These are phyloP conservation scores for Brachionus calyciflorus DNA, from an alignment of 1,140 invertebrate species.

Conservation along the genomic window DNA sequence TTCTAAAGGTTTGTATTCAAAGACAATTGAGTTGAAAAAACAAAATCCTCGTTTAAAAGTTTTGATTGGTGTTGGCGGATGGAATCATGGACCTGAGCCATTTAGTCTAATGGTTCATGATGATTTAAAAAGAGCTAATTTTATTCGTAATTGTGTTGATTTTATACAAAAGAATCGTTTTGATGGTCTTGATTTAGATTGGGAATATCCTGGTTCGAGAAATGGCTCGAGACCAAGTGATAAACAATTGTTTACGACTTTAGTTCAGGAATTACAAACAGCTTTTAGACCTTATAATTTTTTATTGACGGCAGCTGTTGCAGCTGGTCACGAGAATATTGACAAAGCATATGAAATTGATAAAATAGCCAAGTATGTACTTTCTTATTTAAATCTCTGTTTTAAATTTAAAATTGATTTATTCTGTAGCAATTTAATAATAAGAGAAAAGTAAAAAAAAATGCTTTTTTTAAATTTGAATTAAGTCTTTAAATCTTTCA, in stretches of 20 bases:
- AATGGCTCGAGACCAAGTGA: slow-evolving; percentile 49
- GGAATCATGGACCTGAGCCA: slow-evolving; percentile 75
- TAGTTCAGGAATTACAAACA: slow-evolving; percentile 42
- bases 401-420: too few relatives aligned
- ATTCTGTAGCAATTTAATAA: too few relatives aligned
- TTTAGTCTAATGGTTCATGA: slow-evolving; percentile 73
- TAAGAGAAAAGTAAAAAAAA: too few relatives aligned
- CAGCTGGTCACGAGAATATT: slow-evolving; percentile 82
- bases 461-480: too few relatives aligned
- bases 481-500: too few relatives aligned
- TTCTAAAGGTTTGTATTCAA: background rate
- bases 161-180: slow-evolving; percentile 62
- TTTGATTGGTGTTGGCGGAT: slow-evolving; percentile 79
- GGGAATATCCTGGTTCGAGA: slow-evolving; percentile 51
- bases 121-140: slow-evolving; percentile 59
- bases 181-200: slow-evolving; percentile 50
- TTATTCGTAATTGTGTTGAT: slow-evolving; percentile 45
- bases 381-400: background rate
- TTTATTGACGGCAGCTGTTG: slow-evolving; percentile 86
- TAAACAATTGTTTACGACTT: background rate
- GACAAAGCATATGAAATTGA: slow-evolving; percentile 87
- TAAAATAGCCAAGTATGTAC: slow-evolving; percentile 71
- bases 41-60: slow-evolving; percentile 69
- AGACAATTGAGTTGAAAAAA: background rate
- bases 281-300: slow-evolving; percentile 48